phyloP scores from a whole-genome alignment of 2,113 vertebrate genomes.

The Alosa alosa region DNA sequence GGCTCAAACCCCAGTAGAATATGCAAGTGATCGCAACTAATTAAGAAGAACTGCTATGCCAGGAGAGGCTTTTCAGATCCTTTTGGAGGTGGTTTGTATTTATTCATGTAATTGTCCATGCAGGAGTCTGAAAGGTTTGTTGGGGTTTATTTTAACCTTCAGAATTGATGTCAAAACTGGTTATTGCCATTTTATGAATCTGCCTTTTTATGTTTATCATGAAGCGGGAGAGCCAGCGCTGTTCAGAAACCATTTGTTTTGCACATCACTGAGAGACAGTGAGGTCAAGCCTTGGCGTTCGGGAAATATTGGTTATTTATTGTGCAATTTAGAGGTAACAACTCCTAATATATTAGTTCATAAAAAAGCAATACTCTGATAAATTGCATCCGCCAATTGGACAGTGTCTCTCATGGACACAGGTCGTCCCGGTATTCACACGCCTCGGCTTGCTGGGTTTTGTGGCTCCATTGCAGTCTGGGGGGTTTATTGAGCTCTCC shows the following conservation, averaged over 20 bases:
- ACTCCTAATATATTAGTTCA: constrained; percentile 65
- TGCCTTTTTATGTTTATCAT: constrained; percentile 57
- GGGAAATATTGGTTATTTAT: constrained; percentile 68
- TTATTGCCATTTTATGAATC: constrained; percentile 70
- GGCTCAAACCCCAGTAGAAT: constrained; percentile 48
- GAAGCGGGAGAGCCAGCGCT: constrained; percentile 19
- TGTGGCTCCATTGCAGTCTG: background rate
- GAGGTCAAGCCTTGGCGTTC: constrained; percentile 62
- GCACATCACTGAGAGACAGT: constrained; percentile 36
- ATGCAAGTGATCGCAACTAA: constrained; percentile 51
- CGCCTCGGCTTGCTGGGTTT: constrained; percentile 42
- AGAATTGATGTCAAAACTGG: constrained; percentile 60
- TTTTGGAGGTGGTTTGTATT: constrained; percentile 15
- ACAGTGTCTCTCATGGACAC: constrained; percentile 53
- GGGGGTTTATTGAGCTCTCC: constrained; percentile 4
- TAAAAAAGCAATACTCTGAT: constrained; percentile 57
- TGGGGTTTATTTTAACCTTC: constrained; percentile 32
- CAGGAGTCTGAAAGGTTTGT: constrained; percentile 44
- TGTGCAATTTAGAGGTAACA: constrained; percentile 62
- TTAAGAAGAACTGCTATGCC: constrained; percentile 64
- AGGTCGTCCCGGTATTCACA: constrained; percentile 56
- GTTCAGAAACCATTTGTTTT: constrained; percentile 40
- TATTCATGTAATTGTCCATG: constrained; percentile 61
- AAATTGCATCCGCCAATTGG: constrained; percentile 54
- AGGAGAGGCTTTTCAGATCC: constrained; percentile 47